Conservation (phyloP, 2,888 invertebrate genomes). For the Zygaena filipendulae region DNA sequence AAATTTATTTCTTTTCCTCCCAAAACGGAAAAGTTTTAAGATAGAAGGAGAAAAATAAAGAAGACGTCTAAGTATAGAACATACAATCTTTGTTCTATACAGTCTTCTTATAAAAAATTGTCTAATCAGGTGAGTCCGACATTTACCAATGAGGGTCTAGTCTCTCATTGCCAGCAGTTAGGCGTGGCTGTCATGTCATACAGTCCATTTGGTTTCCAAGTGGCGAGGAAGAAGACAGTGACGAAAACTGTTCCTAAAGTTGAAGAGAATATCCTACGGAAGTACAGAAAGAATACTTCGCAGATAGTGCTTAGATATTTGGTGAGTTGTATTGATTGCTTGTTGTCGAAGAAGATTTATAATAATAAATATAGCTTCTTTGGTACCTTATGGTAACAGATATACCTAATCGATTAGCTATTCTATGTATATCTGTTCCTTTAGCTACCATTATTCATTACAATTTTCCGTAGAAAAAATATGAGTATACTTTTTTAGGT, state of each 20-base stretch:
- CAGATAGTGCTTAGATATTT: constrained; percentile 74
- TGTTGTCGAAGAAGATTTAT: constrained; percentile 10
- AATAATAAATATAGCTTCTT: background rate
- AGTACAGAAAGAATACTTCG: constrained; percentile 71
- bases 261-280: constrained; percentile 65
- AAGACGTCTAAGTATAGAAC: too few species aligned
- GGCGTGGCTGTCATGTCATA: constrained; percentile 76
- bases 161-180: constrained; percentile 73
- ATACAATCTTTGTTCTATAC: too few species aligned
- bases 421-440: too few species aligned
- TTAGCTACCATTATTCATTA: too few species aligned
- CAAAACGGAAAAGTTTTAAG: too few species aligned
- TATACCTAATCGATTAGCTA: too few species aligned
- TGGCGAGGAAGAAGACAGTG: constrained; percentile 28
- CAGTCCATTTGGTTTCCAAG: constrained; percentile 70
- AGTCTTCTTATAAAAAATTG: too few species aligned
- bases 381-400: background rate
- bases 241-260: constrained; percentile 56
- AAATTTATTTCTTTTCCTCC: too few species aligned
- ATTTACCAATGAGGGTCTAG: constrained; percentile 73
- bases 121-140: constrained; percentile 73
- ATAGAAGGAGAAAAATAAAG: too few species aligned
- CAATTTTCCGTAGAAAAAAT: too few species aligned
- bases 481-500: too few species aligned
- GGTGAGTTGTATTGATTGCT: too few species aligned